Conservation (phyloP, 2,113 vertebrate genomes). For the Macrotis lagotis region DNA sequence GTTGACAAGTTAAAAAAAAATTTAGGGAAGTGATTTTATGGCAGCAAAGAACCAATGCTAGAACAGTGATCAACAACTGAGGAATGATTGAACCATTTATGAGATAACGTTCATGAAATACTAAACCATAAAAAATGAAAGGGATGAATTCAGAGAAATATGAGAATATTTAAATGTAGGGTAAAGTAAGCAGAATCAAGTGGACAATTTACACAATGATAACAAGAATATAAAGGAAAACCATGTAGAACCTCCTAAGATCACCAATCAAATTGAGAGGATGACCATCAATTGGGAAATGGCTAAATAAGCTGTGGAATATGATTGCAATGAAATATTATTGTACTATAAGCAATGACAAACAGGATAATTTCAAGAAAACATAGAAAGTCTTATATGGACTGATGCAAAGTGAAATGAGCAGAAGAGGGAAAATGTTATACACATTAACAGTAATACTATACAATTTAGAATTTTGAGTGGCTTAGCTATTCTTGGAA, state of each 20-base stretch:
- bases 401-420: no score
- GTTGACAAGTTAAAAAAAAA: no score
- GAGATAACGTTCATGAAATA: background rate
- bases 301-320: no score
- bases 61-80: background rate
- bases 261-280: background rate
- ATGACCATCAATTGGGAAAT: no score
- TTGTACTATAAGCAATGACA: no score
- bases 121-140: background rate
- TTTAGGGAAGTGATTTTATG: background rate
- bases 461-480: no score
- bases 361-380: no score
- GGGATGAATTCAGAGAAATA: background rate
- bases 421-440: no score
- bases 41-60: background rate
- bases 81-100: background rate
- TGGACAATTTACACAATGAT: background rate
- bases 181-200: background rate
- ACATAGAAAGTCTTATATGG: no score
- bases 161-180: background rate
- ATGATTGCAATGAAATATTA: no score
- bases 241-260: background rate
- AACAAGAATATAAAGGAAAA: background rate
- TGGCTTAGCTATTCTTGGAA: no score
- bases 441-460: no score